Base-by-base conservation (phyloP, 2,113 vertebrate genomes). In the Oncorhynchus kisutch region DNA sequence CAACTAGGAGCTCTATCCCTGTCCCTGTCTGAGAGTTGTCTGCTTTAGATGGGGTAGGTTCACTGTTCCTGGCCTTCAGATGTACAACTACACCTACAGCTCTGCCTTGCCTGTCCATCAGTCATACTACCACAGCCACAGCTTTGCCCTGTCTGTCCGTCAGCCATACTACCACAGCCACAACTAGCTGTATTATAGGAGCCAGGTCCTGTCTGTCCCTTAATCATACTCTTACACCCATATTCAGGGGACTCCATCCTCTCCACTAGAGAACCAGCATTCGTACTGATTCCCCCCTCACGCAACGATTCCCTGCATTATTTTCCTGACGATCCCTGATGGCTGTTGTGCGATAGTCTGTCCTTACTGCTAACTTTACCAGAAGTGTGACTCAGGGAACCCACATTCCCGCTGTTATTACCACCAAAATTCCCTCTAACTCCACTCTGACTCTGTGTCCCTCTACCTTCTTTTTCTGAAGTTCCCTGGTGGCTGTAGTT, bases 1-100 rank as follows among this genome's bases (percentile, higher is more conserved):
- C 54, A 67, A 66, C 73, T 45, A 80, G 24, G 3, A 79, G n/a
- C 27, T 78, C 76, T 39, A 81, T 5, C 5, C 69, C 73, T 14
- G 13, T 13, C 2, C 69, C 70, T 16, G 13, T 13, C 3, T 16
- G 11, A 51, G 11, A 51, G 11, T 11, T 51, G 49, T 13, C 14
- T 51, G 13, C 49, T 51, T 51, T 13, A 51, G 49, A 16, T 2
- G 54, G 3, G 49, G 14, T 39, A 39, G 34, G 34, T 39, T 39
- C 34, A 39, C 0, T 59, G 27, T 70, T 20, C 20, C 27, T 7
- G 39, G 54, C 16, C 3, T 48, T 22, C 39, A 2, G 45, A 39
- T 39, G 34, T 18, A 69, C 34, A 20, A 20, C 51, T 54, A 54
- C 51, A 54, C 12, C 51, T 54, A 54, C 51, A 54, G 51, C 22